Percentiles rank a stretch among this genome's conserved stretches.
These are phyloP conservation scores for Drosophila lacteicornis DNA, from an alignment of 1,140 invertebrate genomes.

Conservation along the genomic window DNA sequence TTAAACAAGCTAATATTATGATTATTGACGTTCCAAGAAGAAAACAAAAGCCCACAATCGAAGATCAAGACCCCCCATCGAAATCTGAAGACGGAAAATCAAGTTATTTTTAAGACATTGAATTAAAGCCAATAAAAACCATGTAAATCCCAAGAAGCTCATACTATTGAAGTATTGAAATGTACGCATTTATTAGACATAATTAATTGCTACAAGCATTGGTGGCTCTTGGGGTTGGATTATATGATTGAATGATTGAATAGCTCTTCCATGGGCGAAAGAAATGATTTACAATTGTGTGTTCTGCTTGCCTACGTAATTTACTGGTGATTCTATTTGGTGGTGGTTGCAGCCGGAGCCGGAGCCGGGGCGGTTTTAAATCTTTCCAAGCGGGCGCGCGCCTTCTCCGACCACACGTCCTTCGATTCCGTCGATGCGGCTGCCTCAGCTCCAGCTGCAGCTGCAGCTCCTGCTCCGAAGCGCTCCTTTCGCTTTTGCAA, in stretches of 20 bases:
- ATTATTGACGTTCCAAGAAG: conserved; percentile 67
- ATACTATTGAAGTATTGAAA: not conserved
- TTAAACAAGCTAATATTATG: conserved; percentile 51
- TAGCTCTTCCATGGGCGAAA: not conserved
- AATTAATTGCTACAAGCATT: conserved; percentile 44
- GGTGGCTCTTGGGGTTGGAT: conserved; percentile 10
- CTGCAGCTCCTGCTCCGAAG: conserved; percentile 86
- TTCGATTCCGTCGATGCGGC: conserved; percentile 13
- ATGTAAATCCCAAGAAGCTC: conserved; percentile 13
- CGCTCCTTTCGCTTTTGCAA: conserved; percentile 90
- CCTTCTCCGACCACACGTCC: conserved; percentile 77
- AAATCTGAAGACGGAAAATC: conserved; percentile 60
- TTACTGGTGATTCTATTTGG: conserved; percentile 27
- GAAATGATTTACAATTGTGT: conserved; percentile 21
- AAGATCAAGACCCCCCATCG: not conserved
- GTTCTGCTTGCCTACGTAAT: conserved; percentile 31
- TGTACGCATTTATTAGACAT: conserved; percentile 27
- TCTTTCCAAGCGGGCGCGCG: conserved; percentile 74
- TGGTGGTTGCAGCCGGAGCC: conserved; percentile 3
- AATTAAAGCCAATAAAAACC: conserved; percentile 56
- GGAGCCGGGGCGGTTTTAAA: conserved; percentile 59
- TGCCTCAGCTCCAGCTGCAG: not conserved
- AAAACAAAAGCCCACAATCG: not conserved
- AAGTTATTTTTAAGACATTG: conserved; percentile 61
- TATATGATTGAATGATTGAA: conserved; percentile 13